These are phyloP conservation scores for Heteronetta atricapilla DNA, from an alignment of 2,113 vertebrate genomes.

Conservation along the genomic window DNA sequence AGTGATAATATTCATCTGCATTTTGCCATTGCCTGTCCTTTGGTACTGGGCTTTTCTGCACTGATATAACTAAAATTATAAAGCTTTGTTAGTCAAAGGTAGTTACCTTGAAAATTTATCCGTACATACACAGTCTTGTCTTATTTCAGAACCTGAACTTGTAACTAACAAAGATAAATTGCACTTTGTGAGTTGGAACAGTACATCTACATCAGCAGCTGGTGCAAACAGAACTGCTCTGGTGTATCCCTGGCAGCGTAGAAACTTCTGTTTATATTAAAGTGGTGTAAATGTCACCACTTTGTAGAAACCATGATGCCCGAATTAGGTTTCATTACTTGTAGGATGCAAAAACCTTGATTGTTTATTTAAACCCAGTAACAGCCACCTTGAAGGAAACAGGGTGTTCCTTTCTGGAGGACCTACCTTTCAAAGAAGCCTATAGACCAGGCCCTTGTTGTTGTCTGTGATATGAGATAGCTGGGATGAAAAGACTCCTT, in stretches of 20 bases:
- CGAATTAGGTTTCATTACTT: neutral
- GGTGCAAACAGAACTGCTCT: neutral
- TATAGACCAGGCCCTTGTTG: neutral
- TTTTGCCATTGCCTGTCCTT: neutral
- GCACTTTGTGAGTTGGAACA: neutral
- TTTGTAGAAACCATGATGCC: neutral
- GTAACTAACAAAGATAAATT: neutral
- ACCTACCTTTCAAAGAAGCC: neutral
- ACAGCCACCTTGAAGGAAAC: neutral
- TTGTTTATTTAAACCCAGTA: neutral
- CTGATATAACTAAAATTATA: neutral
- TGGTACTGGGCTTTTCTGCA: neutral
- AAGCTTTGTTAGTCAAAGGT: neutral
- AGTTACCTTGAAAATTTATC: neutral
- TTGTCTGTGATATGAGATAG: neutral
- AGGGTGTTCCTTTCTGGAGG: neutral
- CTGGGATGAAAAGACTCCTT: neutral
- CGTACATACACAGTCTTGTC: neutral
- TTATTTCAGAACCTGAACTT: neutral
- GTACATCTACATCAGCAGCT: neutral
- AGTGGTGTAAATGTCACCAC: neutral
- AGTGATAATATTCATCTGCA: neutral
- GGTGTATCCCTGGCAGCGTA: neutral
- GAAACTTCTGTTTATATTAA: neutral
- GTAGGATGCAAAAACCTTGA: neutral